Base-by-base conservation (phyloP, 2,797 vertebrate genomes). In the Clarias fuscus region DNA sequence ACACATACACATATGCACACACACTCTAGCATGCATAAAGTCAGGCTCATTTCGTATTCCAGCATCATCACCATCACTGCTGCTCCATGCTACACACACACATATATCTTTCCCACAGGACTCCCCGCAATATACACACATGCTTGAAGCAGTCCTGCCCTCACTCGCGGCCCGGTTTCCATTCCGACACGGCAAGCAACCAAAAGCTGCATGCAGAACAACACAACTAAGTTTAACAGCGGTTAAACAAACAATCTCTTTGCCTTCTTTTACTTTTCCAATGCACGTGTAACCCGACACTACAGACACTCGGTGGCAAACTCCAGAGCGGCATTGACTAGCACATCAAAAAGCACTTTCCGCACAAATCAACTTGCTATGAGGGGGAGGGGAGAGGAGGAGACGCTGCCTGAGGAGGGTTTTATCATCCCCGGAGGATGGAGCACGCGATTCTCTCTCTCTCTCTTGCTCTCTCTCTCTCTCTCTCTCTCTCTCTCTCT, bases 371-470 rank as follows among this genome's bases (percentile, higher is more conserved):
- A 81, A 83, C 73, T 56, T 59, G 33, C 43, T 62, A n/a, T 22
- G 15, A 73, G 67, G 40, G 65, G 76, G 82, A 86, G 85, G 79
- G 79, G 83, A 62, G 83, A 62, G 83, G 80, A 80, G 59, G 83
- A 90, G 83, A 88, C 61, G 81, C 70, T 65, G 85, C 83, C 79
- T 85, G 84, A 85, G 73, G 76, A 88, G 84, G 83, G 84, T 88
- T 88, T 89, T 65, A 65, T 64, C 59, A 87, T 89, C 89, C 89
- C 86, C 1, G 84, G 86, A 89, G 88, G 87, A 89, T 82, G 85
- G 83, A 87, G 88, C 83, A 72, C 27, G 24, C 56, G 82, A 80
- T 64, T 85, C 71, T 37, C 48, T 48, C 8, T 37, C 48, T 48
- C 8, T 48, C 43, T 48, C 43, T 10, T 10, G 7, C 7, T 83